Percentiles rank a stretch among this genome's conserved stretches.
Evolutionary conservation across 2,113 vertebrate genomes (phyloP).

Genomic region (Lontra canadensis): DNA sequence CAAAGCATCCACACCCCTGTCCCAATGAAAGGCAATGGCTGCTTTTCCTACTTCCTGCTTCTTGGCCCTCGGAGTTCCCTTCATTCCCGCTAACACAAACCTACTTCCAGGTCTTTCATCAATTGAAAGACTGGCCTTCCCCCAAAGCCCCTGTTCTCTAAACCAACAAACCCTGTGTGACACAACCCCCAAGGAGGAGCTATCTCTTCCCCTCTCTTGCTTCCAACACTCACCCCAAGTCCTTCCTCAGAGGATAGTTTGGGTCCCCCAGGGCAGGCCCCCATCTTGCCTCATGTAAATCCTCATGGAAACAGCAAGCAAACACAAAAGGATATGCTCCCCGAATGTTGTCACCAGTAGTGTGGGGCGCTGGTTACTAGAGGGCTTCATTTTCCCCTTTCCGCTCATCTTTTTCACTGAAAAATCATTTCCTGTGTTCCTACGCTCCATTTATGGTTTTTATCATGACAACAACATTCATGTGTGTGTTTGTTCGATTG

Average conservation of each 20-base stretch:
- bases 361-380: neutral
- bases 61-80: neutral
- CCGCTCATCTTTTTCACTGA: neutral
- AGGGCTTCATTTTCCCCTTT: neutral
- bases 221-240: neutral
- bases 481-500: neutral
- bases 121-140: neutral
- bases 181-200: neutral
- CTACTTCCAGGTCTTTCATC: neutral
- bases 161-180: neutral
- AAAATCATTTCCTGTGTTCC: neutral
- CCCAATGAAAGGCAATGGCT: neutral
- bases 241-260: neutral
- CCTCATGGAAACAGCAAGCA: neutral
- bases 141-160: neutral
- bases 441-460: neutral
- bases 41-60: neutral
- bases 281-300: neutral
- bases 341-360: neutral
- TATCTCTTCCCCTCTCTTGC: neutral
- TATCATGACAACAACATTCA: neutral
- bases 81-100: neutral
- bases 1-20: neutral
- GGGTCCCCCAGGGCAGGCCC: neutral
- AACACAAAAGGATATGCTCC: neutral